Percentiles rank a stretch among this genome's conserved stretches.
Evolutionary conservation across 2,113 vertebrate genomes (phyloP).

Genomic region (Smithornis capensis): DNA sequence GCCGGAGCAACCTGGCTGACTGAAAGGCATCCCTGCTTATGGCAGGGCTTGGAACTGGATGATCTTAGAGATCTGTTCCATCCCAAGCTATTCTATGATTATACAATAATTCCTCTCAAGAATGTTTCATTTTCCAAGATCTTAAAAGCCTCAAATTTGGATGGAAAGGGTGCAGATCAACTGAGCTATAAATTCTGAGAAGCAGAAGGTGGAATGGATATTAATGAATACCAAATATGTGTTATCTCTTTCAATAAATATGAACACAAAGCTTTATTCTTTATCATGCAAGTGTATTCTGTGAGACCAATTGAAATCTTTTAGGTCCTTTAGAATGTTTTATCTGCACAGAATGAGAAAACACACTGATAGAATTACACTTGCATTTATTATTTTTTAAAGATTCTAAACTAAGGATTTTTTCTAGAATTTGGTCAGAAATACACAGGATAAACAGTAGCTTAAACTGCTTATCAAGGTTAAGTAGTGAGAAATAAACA

Average conservation of each 20-base stretch:
- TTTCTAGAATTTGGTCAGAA: neutral
- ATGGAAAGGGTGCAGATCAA: neutral
- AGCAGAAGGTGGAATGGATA: neutral
- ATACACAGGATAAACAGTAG: neutral
- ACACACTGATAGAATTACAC: accelerated
- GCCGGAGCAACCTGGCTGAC: neutral
- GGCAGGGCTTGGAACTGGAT: neutral
- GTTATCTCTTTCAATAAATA: neutral
- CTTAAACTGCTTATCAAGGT: neutral
- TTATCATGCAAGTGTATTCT: neutral
- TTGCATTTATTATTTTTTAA: neutral
- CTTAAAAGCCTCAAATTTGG: neutral
- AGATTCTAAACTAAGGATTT: neutral
- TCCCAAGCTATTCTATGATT: neutral
- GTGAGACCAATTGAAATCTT: neutral
- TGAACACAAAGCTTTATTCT: neutral
- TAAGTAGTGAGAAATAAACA: neutral
- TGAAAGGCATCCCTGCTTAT: neutral
- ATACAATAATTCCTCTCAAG: neutral
- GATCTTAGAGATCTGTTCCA: neutral
- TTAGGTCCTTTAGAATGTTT: neutral
- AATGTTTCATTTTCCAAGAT: neutral
- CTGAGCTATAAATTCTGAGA: neutral
- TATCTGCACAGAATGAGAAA: neutral
- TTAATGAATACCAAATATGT: neutral